Conservation (phyloP, 1,140 invertebrate species). For the Nylanderia fulva region DNA sequence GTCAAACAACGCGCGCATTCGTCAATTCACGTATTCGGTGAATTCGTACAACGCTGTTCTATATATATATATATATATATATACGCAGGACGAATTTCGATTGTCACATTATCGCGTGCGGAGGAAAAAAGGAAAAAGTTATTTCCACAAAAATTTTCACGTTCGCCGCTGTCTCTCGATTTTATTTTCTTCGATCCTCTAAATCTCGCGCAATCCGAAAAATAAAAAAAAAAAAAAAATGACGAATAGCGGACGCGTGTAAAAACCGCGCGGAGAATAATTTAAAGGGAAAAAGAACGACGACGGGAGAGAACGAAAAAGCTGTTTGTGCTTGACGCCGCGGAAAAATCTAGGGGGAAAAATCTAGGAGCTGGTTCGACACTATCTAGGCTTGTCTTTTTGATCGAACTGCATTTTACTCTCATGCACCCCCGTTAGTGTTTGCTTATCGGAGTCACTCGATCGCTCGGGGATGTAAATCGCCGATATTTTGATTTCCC, state of each 20-base stretch:
- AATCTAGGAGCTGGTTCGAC: conserved; percentile 18
- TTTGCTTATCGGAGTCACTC: neutral
- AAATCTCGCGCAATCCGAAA: neutral
- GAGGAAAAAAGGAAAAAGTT: too few species aligned
- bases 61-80: too few species aligned
- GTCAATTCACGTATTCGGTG: conserved; percentile 38
- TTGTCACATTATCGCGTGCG: neutral
- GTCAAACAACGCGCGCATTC: conserved; percentile 11
- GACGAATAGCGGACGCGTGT: neutral
- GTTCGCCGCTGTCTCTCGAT: neutral
- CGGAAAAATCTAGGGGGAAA: conserved; percentile 11
- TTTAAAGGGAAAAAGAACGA: conserved; percentile 14
- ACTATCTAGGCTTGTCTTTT: neutral
- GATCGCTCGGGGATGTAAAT: neutral
- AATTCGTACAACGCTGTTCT: too few species aligned
- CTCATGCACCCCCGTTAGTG: neutral
- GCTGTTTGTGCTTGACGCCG: neutral
- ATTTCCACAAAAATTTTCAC: too few species aligned
- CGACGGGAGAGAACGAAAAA: neutral
- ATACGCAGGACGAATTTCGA: conserved; percentile 5
- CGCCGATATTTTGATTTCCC: conserved; percentile 18
- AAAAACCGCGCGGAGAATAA: neutral
- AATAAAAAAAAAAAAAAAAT: too few species aligned
- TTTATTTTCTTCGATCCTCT: conserved; percentile 18
- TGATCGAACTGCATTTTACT: conserved; percentile 11